Percentiles rank a stretch among this genome's conserved stretches.
These are phyloP conservation scores for Lepidocyrtinus sp. DNA, from an alignment of 2,888 invertebrate genomes.

Conservation along the genomic window DNA sequence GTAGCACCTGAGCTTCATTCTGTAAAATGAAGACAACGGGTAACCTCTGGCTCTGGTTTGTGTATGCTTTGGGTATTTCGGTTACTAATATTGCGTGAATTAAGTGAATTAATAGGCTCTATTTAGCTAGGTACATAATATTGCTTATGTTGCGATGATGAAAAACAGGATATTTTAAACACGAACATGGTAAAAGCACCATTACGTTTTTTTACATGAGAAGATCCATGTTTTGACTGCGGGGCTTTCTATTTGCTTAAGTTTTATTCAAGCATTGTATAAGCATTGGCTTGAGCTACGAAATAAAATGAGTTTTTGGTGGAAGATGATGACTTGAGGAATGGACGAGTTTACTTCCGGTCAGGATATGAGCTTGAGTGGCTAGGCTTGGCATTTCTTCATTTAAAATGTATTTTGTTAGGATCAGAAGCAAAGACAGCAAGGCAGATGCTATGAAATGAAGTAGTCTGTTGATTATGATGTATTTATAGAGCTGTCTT, in stretches of 20 bases:
- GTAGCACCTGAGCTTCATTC: background rate
- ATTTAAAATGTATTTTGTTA: too few relatives aligned
- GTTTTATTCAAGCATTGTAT: slow-evolving; percentile 3
- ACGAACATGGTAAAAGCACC: background rate
- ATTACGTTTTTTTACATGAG: background rate
- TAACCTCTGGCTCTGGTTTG: background rate
- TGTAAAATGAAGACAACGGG: background rate
- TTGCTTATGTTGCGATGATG: background rate
- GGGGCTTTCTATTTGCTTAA: too few relatives aligned
- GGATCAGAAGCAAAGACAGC: too few relatives aligned
- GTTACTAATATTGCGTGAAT: background rate
- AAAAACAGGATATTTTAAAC: background rate
- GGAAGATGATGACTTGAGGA: slow-evolving; percentile 53
- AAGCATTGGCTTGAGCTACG: too few relatives aligned
- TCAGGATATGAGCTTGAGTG: slow-evolving; percentile 64
- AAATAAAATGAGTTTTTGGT: slow-evolving; percentile 27
- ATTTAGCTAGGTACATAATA: background rate
- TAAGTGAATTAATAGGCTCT: background rate
- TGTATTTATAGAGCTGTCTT: too few relatives aligned
- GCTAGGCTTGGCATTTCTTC: too few relatives aligned
- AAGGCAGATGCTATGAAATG: too few relatives aligned
- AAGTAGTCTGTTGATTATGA: too few relatives aligned
- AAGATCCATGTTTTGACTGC: too few relatives aligned
- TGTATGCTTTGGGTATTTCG: background rate
- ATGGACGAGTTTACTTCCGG: slow-evolving; percentile 61